These are phyloP conservation scores for Vidua macroura DNA, from an alignment of 2,113 vertebrate species.

Conservation along the genomic window DNA sequence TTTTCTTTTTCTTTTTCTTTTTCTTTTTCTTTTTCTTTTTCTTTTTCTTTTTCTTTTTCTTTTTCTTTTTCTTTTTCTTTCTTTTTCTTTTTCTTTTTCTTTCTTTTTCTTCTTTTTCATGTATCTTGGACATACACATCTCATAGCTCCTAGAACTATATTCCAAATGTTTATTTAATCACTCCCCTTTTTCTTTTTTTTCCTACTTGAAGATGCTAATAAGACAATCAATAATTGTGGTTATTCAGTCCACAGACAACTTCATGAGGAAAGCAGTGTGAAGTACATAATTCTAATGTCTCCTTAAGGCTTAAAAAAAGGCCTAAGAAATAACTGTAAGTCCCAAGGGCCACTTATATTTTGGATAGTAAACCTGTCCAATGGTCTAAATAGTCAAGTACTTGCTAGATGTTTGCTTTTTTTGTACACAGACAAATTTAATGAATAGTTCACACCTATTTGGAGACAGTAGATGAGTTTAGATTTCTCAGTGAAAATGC, in stretches of 20 bases:
- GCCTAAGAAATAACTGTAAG: not conserved
- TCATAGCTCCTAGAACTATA: not conserved
- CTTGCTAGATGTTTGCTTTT: not conserved
- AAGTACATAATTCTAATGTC: not conserved
- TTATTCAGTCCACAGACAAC: not conserved
- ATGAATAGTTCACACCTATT: not conserved
- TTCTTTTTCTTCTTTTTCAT: no score
- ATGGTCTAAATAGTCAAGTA: not conserved
- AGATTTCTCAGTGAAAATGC: not conserved
- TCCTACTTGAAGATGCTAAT: not conserved
- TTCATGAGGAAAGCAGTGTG: not conserved
- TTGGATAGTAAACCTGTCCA: not conserved
- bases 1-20: not conserved
- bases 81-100: not conserved
- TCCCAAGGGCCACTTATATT: not conserved
- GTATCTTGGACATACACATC: not conserved
- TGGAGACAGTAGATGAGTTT: not conserved
- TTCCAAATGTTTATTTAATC: not conserved
- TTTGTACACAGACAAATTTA: not conserved
- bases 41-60: not conserved
- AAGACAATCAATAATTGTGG: fast-evolving
- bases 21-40: not conserved
- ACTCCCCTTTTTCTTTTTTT: fast-evolving
- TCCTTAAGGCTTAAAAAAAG: not conserved
- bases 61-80: no score